phyloP scores from a whole-genome alignment of 2,888 invertebrate genomes.

The Tachystola acroxantha region DNA sequence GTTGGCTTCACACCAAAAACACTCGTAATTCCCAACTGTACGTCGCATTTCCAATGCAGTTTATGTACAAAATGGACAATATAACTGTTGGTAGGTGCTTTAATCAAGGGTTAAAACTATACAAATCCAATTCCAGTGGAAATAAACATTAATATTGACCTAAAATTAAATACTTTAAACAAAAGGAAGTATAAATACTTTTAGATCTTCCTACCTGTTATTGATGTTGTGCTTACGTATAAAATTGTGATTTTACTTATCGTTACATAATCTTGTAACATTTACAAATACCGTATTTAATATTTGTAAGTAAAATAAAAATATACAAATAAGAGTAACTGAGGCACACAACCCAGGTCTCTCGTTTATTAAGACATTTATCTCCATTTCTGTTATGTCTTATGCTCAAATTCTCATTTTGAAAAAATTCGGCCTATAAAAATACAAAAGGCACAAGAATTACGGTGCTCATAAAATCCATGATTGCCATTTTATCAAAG shows the following conservation, averaged over 20 bases:
- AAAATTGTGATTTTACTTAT: no score
- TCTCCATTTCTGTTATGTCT: constrained; percentile 6
- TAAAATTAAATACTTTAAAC: background rate
- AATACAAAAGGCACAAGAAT: background rate
- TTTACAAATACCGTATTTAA: no score
- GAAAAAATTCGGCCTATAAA: constrained; percentile 5
- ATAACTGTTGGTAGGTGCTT: constrained; percentile 7
- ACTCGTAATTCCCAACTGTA: constrained; percentile 33
- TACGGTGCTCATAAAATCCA: background rate
- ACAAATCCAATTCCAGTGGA: background rate
- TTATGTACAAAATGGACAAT: constrained; percentile 11
- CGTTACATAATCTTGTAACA: no score
- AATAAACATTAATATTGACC: background rate
- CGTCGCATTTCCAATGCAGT: constrained; percentile 24
- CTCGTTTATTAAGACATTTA: constrained; percentile 7
- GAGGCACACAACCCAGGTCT: background rate
- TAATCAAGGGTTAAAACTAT: background rate
- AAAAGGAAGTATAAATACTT: no score
- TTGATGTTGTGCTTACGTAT: no score
- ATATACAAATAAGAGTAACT: no score
- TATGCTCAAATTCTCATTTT: constrained; percentile 1
- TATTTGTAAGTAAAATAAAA: no score
- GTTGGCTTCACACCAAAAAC: constrained; percentile 57
- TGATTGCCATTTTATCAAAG: background rate
- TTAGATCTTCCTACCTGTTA: no score